phyloP scores from a whole-genome alignment of 2,888 invertebrate genomes.

The Macroteleia sp. region DNA sequence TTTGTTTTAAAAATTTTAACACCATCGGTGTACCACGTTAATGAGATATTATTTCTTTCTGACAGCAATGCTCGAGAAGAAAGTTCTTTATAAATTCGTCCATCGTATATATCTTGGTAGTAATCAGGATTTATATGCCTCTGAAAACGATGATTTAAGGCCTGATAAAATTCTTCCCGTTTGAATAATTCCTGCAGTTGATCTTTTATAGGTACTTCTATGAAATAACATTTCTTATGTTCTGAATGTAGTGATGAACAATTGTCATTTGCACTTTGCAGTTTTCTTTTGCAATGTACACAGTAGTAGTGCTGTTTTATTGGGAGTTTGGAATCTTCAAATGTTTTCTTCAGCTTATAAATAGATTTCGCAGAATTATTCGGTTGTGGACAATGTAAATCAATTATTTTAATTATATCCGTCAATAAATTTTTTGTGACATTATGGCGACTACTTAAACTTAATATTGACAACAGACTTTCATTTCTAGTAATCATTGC shows the following conservation, averaged over 20 bases:
- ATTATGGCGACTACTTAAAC: no score
- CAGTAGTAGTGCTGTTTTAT: conserved; percentile 43
- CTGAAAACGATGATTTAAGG: conserved; percentile 55
- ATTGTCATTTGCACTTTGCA: background rate
- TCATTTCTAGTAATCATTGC: no score
- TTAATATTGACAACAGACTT: no score
- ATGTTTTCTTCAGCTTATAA: conserved; percentile 19
- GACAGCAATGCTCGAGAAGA: conserved; percentile 19
- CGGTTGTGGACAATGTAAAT: conserved; percentile 24
- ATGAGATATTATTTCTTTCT: conserved; percentile 16
- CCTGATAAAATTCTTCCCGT: conserved; percentile 38
- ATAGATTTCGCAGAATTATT: conserved; percentile 28
- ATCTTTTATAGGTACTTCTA: conserved; percentile 9
- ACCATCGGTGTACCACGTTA: conserved; percentile 66
- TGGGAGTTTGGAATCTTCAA: background rate
- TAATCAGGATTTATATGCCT: conserved; percentile 6
- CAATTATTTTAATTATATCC: background rate
- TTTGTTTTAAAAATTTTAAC: conserved; percentile 59
- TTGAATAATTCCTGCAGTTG: conserved; percentile 28
- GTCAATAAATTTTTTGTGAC: no score
- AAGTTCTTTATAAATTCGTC: conserved; percentile 16
- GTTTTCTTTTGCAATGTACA: conserved; percentile 1
- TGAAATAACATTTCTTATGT: conserved; percentile 31
- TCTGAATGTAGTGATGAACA: conserved; percentile 4
- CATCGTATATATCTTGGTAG: conserved; percentile 35